Conservation (phyloP, 2,797 vertebrate genomes). For the Rousettus madagascariensis region DNA sequence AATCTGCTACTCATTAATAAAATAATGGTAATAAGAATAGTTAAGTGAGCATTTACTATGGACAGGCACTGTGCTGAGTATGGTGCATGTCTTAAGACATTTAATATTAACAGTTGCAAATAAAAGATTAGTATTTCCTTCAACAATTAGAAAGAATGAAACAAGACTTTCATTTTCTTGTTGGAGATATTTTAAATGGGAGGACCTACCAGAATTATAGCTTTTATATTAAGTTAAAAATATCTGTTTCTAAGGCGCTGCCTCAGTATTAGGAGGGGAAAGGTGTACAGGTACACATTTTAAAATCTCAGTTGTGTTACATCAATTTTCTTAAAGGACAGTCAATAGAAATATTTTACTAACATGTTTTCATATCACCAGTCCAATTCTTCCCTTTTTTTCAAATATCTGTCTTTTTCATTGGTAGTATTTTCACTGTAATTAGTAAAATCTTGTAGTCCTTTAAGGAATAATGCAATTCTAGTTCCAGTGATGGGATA, state of each 20-base stretch:
- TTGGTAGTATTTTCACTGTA: background rate
- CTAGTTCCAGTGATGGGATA: background rate
- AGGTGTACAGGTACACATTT: background rate
- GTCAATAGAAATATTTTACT: background rate
- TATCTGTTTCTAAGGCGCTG: background rate
- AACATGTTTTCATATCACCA: background rate
- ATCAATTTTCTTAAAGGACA: background rate
- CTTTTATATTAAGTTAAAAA: slow-evolving; percentile 13
- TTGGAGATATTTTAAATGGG: slow-evolving; percentile 33
- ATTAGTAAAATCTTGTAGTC: background rate
- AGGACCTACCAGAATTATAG: background rate
- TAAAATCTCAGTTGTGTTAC: background rate
- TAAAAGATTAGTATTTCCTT: background rate
- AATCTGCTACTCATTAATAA: background rate
- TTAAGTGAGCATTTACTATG: background rate
- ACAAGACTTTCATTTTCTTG: background rate
- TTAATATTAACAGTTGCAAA: background rate
- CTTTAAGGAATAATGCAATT: background rate
- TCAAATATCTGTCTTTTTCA: background rate
- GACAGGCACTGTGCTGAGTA: background rate
- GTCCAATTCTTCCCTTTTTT: background rate
- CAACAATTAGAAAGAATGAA: background rate
- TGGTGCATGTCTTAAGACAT: background rate
- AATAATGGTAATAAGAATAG: background rate
- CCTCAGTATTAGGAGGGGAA: background rate